Evolutionary conservation across 1,140 invertebrate genomes (phyloP), one percentile per base, ranked within the genome.

Genomic region (Sarcophaga peregrina): DNA sequence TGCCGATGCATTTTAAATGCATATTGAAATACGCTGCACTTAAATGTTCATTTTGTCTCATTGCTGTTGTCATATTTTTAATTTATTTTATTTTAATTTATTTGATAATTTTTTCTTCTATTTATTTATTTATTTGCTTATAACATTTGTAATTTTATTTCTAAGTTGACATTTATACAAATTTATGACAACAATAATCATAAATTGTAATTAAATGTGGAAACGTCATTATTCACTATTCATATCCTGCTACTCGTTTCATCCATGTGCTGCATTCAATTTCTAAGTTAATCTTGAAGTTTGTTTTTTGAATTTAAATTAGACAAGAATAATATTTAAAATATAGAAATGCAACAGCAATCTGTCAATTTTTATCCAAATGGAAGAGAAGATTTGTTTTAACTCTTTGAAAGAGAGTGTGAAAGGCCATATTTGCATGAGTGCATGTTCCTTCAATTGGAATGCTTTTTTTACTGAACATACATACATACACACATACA

Each of bases 161-260:
- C 17, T 78, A 20, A 37, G 25, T 37, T 78, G 75, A 78, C 75
- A 78, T 78, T 78, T 78, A 78, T 78, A 78, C 75, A 78, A 78
- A 78, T 78, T 78, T 78, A 78, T 78, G 47, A 45, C 75, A 78
- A 78, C 48, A 78, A 78, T 78, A 78, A 50, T 50, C 75, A 78
- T 78, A 78, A 78, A 78, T 78, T 78, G 50, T 78, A 78, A 78
- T 78, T 78, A 78, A 78, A 78, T 78, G 45, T 68, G 47, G 50
- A 37, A 78, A 78, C 50, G 20, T 17, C 50, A 47, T 78, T 76
- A n/a, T 62, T 2, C 6, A 15, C 6, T 62, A 15, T 62, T 13
- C 15, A 15, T 15, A 62, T 62, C 54, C n/a, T 7, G 6, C n/a
- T 15, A 15, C 13, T 5, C 17, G 3, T 17, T 62, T 17, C 17